Base-by-base conservation (phyloP, 1,140 invertebrate genomes). In the Drosophila persimilis region DNA sequence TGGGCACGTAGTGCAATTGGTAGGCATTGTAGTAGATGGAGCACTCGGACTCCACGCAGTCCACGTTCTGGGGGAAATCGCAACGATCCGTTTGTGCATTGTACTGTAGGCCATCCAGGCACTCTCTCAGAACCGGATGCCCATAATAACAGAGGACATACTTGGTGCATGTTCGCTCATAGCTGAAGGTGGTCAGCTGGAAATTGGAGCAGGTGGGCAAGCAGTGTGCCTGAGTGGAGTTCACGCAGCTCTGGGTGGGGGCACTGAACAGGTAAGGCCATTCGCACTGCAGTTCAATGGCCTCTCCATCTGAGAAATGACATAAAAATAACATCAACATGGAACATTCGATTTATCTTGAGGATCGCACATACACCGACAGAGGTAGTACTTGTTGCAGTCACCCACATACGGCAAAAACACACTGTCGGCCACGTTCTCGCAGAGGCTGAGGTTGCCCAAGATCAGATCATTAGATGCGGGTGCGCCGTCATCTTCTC, bases 1-100 rank as follows among this genome's bases (percentile, higher is more conserved):
- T 90, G 7, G 73, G 51, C 22, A 90, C 52, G 41, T 72, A 90
- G 11, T 70, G 54, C 29, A 90, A 41, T 22, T 90, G 75, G 6
- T 66, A 63, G 26, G 62, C 58, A 45, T 90, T 71, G 26, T 54
- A 65, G 43, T 77, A 70, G 13, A 76, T 66, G 44, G 69, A 81
- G 4, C 89, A 90, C 56, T 90, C 63, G 35, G 85, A 85, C 11
- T 81, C 85, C 35, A 90, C 89, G 58, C 89, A 90, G 57, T 90
- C 89, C 1, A 90, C 89, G 50, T 78, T 65, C 53, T 90, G 73
- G 5, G 89, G 22, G 8, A 79, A 90, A 54, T 90, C 89, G 13
- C 89, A 90, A 6, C 85, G 89, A 67, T 90, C 81, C 6, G 89
- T 90, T 3, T 65, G 41, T 0, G 74, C 52, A 62, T 90, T 90